Evolutionary conservation across 1,140 invertebrate species (phyloP).

Genomic region (Lordiphosa stackelbergi): DNA sequence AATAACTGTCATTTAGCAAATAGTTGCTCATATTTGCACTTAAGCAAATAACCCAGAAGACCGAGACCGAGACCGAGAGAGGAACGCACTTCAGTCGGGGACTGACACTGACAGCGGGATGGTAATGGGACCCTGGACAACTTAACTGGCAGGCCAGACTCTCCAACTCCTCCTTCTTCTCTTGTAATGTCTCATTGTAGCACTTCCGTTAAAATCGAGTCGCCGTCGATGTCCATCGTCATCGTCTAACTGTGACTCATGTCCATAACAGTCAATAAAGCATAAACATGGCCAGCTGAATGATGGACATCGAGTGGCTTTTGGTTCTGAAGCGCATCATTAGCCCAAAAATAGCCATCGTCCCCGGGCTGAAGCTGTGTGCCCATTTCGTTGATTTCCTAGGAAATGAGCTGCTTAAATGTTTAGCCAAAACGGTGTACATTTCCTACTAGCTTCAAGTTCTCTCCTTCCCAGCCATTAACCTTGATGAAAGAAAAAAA

Average conservation of each 20-base stretch:
- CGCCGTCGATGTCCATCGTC: conserved; percentile 31
- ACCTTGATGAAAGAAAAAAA: conserved; percentile 59
- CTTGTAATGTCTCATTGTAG: conserved; percentile 62
- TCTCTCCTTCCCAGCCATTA: conserved; percentile 61
- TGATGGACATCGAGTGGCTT: conserved; percentile 71
- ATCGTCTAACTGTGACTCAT: conserved; percentile 71
- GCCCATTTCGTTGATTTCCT: conserved; percentile 63
- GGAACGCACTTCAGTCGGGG: conserved; percentile 9
- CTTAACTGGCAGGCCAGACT: conserved; percentile 24
- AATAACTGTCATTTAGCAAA: conserved; percentile 76
- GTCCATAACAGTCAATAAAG: conserved; percentile 75
- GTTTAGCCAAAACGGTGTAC: conserved; percentile 63
- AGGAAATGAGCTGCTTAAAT: conserved; percentile 74
- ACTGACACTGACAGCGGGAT: conserved; percentile 56
- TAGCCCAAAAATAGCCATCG: conserved; percentile 71
- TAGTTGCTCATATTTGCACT: conserved; percentile 76
- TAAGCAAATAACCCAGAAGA: conserved; percentile 64
- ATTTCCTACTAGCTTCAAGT: conserved; percentile 49
- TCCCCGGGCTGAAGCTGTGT: conserved; percentile 24
- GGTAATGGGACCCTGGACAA: conserved; percentile 53
- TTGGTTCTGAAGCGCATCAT: conserved; percentile 55
- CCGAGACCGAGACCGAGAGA: conserved; percentile 1
- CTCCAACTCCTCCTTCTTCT: conserved; percentile 9
- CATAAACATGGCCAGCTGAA: conserved; percentile 74
- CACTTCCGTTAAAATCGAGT: conserved; percentile 72